Conservation (phyloP, 2,888 invertebrate species). For the Saturnia japonica region DNA sequence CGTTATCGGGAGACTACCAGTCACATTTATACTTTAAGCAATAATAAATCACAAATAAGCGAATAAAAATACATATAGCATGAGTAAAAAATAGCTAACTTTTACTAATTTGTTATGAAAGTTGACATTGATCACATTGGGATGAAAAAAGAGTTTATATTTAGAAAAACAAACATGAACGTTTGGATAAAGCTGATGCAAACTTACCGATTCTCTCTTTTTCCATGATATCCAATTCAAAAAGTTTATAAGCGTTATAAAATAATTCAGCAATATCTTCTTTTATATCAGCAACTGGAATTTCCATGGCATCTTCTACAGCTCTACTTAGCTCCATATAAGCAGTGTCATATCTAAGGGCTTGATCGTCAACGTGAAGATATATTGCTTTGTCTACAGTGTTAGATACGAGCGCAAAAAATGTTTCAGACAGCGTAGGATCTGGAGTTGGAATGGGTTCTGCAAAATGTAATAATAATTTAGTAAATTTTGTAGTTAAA, state of each 20-base stretch:
- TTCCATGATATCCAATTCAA: constrained; percentile 58
- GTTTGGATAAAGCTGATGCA: not conserved
- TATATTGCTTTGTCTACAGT: constrained; percentile 68
- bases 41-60: not conserved
- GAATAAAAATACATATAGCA: not conserved
- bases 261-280: constrained; percentile 59
- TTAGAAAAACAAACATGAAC: not conserved
- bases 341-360: constrained; percentile 63
- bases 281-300: constrained; percentile 62
- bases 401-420: constrained; percentile 52
- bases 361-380: constrained; percentile 50
- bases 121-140: not conserved
- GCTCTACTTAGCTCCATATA: constrained; percentile 62
- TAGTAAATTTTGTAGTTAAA: not conserved
- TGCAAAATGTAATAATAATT: constrained; percentile 30
- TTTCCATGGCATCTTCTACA: constrained; percentile 71
- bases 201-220: constrained; percentile 61
- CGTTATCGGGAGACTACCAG: no score
- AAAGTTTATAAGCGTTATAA: constrained; percentile 53
- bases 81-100: not conserved
- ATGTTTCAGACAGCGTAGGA: constrained; percentile 56
- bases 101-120: not conserved
- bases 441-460: constrained; percentile 62
- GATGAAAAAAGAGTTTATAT: not conserved
- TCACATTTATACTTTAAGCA: no score